A percentile compares a stretch with the other conserved stretches of the same genome.
Conservation (phyloP, 2,797 vertebrate genomes). For the Peromyscus eremicus region DNA sequence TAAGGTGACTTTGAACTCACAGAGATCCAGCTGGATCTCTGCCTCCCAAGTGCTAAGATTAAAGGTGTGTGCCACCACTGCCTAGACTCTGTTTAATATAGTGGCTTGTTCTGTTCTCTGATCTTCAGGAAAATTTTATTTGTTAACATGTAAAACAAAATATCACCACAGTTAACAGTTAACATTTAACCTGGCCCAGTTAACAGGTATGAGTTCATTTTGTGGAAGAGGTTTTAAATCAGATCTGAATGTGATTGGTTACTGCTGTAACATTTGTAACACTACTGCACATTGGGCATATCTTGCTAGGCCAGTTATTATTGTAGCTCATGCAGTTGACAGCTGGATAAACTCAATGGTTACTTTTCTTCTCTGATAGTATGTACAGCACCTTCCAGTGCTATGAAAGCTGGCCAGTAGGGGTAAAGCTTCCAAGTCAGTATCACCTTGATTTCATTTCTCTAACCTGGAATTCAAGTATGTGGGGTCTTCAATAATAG, state of each 20-base stretch:
- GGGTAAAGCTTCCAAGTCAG: background rate
- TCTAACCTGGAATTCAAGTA: background rate
- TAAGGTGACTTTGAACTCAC: too few species aligned
- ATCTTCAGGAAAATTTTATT: too few species aligned
- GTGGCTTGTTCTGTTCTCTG: too few species aligned
- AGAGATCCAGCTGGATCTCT: too few species aligned
- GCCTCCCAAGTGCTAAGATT: too few species aligned
- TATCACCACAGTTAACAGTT: too few species aligned
- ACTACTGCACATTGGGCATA: background rate
- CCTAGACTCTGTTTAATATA: too few species aligned
- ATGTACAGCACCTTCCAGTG: background rate
- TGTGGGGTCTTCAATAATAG: background rate
- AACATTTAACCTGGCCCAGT: background rate
- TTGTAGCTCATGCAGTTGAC: background rate
- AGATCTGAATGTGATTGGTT: background rate
- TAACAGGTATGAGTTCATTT: background rate
- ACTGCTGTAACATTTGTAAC: background rate
- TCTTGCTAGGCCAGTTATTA: background rate
- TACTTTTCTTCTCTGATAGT: background rate
- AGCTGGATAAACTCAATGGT: too few species aligned
- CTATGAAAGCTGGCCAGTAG: background rate
- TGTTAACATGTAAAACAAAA: too few species aligned
- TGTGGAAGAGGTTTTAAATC: background rate
- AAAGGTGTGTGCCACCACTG: too few species aligned
- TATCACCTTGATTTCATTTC: background rate